Evolutionary conservation across 2,113 vertebrate species (phyloP), one percentile per base, ranked within the genome.

Genomic region (Oxyruncus cristatus): DNA sequence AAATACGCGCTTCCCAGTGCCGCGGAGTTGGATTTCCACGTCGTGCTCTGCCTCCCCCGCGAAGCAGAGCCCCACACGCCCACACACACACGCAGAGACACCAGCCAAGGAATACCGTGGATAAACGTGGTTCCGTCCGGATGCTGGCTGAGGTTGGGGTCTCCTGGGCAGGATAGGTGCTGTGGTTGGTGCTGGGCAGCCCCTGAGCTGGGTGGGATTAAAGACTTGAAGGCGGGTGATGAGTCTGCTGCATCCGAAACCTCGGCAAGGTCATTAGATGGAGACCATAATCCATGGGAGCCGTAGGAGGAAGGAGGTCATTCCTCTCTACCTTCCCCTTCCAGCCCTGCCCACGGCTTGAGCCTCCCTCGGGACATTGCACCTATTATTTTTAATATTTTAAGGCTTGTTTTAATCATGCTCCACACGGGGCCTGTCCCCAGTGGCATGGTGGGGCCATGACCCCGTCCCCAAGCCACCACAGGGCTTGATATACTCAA

Each of bases 391-490:
- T 63, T 49, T n/a, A 24, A n/a, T 18, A 27, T 61, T 71, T 74
- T 42, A 49, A 79, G 41, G 21, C 24, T 63, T 83, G 8, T 55
- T 83, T 83, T 35, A 20, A 42, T 74, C 72, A 9, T 21, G 17
- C 8, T 24, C 11, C 19, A 11, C 2, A 15, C 18, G 37, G n/a
- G 2, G 12, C 50, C 47, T 0, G 0, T 73, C 33, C 24, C 35
- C 21, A n/a, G 33, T 1, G 2, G 28, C 0, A 0, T 17, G 35
- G 5, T 2, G 1, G 35, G 52, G 21, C n/a, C 32, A 12, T 2
- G 4, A 32, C 41, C 58, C 28, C 1, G 0, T 24, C 32, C 56
- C 39, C 46, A 44, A 21, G 33, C 56, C n/a, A 46, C 37, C 65
- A 10, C 1, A 0, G 15, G 17, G 41, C 58, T 67, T 11, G 42